phyloP scores from a whole-genome alignment of 2,888 invertebrate species.

The Agelastica alni region DNA sequence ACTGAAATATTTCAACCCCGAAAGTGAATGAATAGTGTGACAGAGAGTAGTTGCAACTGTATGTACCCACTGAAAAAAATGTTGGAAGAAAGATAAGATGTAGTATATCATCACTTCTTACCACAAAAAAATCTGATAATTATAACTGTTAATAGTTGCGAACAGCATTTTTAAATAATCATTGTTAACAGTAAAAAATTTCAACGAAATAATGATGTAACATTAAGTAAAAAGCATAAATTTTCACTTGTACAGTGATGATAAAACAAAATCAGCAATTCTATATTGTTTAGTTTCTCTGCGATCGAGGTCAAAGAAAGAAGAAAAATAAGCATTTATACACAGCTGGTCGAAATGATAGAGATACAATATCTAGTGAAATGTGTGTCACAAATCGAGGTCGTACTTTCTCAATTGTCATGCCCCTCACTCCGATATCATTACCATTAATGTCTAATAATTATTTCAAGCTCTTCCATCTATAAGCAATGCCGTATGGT shows the following conservation, averaged over 20 bases:
- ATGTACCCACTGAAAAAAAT: too few relatives aligned
- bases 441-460: constrained; percentile 20
- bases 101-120: too few relatives aligned
- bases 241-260: constrained; percentile 32
- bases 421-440: constrained; percentile 20
- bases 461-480: constrained; percentile 19
- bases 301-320: constrained; percentile 55
- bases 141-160: too few relatives aligned
- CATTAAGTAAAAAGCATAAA: constrained; percentile 12
- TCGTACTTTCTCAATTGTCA: constrained; percentile 46
- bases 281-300: constrained; percentile 53
- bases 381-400: constrained; percentile 52
- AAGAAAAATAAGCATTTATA: constrained; percentile 44
- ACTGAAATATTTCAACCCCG: too few relatives aligned
- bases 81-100: too few relatives aligned
- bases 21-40: too few relatives aligned
- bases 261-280: constrained; percentile 33
- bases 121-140: too few relatives aligned
- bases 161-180: too few relatives aligned
- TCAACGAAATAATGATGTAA: constrained; percentile 14
- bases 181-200: too few relatives aligned
- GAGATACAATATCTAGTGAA: constrained; percentile 46
- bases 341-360: constrained; percentile 39
- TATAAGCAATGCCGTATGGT: constrained; percentile 8
- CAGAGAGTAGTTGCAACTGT: too few relatives aligned